Base-by-base conservation (phyloP, 2,888 invertebrate species). In the Lutraria lutraria region DNA sequence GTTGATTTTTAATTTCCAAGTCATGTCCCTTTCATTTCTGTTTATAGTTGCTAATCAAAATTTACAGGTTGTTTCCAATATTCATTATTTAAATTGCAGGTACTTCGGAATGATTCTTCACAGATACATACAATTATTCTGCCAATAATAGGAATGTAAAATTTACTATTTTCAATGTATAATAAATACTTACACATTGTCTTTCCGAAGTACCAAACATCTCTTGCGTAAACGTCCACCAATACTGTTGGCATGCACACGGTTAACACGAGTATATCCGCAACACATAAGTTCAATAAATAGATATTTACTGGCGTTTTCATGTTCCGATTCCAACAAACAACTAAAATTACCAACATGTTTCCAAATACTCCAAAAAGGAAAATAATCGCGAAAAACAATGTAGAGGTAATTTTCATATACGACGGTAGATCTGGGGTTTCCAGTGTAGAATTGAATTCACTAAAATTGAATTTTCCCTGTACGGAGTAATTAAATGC, bases 231-330 rank as follows among this genome's bases (percentile, higher is more conserved):
- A 13, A 94, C 86, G 52, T 94, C 94, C 43, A 92, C 93, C 15
- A 93, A 88, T 0, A 93, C 93, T 13, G 94, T 92, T 0, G 94
- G 94, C 93, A 94, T 92, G 56, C 94, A 94, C 8, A 94, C 86
- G 6, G 92, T 85, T 12, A 94, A 87, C 8, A 94, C 93, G 8
- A 94, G 89, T 31, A 94, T 88, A 79, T 94, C 94, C 13, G 94
- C 94, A 21, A 94, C 88, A 79, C 93, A 92, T 34, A 94, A 84
- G 83, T 94, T 94, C 19, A 93, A 88, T 43, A 94, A 91, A 53
- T 92, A 92, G 31, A 93, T 89, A 60, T 93, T 94, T 21, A 93
- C 93, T 0, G 93, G 90, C 13, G 90, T 93, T 34, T 93, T 92
- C 88, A 94, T 91, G 60, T 87, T 90, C 19, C 89, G 89, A n/a